These are phyloP conservation scores for Cygnus atratus DNA, from an alignment of 2,113 vertebrate genomes.

Conservation along the genomic window DNA sequence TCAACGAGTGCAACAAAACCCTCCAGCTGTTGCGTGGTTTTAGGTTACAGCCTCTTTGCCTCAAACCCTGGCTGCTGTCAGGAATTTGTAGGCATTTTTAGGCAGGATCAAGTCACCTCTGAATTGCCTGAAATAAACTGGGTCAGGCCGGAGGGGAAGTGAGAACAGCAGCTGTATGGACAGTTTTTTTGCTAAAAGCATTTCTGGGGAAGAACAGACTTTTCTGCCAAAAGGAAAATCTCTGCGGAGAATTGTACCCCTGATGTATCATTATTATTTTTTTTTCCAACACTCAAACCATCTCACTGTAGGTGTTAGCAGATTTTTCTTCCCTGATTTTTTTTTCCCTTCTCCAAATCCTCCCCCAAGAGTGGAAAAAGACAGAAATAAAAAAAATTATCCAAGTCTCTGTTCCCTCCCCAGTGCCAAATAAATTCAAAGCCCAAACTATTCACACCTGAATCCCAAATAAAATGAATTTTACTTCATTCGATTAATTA, in stretches of 20 bases:
- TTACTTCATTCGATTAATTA: neutral
- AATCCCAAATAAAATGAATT: neutral
- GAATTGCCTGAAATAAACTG: neutral
- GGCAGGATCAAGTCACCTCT: neutral
- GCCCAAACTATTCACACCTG: neutral
- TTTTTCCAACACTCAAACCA: neutral
- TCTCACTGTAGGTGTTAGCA: neutral
- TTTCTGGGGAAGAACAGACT: neutral
- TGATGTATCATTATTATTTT: neutral
- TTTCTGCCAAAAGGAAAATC: neutral
- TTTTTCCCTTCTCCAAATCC: neutral
- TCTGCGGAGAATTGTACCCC: neutral
- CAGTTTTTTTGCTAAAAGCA: neutral
- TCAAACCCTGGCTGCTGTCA: neutral
- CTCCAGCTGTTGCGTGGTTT: neutral
- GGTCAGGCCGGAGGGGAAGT: neutral
- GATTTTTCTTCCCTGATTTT: neutral
- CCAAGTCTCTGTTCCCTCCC: neutral
- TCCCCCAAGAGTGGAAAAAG: neutral
- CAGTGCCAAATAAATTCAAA: neutral
- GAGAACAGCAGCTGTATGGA: neutral
- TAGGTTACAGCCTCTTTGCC: neutral
- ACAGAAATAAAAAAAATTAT: neutral
- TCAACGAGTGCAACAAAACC: neutral
- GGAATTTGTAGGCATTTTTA: neutral